phyloP scores from a whole-genome alignment of 2,113 vertebrate species.

The Eudyptes chrysolophus region DNA sequence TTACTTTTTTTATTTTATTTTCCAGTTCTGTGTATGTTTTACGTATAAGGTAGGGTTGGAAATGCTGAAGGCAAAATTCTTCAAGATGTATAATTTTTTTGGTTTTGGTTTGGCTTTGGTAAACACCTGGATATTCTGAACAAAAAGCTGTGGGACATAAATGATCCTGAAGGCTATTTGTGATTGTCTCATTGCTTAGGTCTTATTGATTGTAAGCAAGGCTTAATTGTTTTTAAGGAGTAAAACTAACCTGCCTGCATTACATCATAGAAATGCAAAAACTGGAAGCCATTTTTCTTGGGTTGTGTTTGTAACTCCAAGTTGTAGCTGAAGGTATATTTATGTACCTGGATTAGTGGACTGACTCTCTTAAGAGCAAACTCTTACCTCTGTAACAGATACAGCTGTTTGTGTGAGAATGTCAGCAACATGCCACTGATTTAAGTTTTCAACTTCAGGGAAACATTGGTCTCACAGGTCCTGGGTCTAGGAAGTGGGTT shows the following conservation, averaged over 20 bases:
- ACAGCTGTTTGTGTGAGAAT: neutral
- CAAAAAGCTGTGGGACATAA: neutral
- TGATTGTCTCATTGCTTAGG: neutral
- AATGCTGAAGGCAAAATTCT: neutral
- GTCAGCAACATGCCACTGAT: neutral
- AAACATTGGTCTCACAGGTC: neutral
- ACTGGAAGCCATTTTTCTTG: neutral
- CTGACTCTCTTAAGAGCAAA: neutral
- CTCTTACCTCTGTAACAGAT: neutral
- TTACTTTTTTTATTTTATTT: neutral
- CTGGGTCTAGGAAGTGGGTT: neutral
- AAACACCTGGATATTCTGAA: neutral
- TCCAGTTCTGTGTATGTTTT: neutral
- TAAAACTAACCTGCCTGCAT: neutral
- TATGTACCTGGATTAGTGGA: neutral
- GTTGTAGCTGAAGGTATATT: neutral
- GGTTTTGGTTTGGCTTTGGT: neutral
- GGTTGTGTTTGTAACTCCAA: neutral
- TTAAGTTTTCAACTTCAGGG: neutral
- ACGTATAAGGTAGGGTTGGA: neutral
- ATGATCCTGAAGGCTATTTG: neutral
- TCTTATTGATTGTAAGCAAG: neutral
- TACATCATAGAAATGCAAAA: neutral
- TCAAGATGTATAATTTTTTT: neutral
- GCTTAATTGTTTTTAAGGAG: neutral